Conservation (phyloP, 1,140 invertebrate species). For the Microplitis mediator region DNA sequence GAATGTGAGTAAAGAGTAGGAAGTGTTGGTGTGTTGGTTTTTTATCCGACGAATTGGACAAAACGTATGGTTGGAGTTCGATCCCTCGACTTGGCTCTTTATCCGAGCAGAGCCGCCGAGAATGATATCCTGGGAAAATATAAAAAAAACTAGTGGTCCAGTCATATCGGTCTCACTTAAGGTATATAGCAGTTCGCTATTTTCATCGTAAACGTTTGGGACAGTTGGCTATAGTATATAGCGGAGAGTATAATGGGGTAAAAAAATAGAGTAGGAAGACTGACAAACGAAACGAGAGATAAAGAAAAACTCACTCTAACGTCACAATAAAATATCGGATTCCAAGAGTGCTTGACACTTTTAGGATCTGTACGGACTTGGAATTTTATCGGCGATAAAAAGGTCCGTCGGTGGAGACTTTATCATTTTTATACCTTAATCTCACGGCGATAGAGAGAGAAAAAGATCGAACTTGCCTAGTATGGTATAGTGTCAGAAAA, state of each 20-base stretch:
- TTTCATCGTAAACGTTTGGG: neutral
- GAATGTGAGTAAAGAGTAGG: no score
- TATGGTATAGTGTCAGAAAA: neutral
- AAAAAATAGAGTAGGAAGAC: neutral
- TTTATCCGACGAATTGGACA: neutral
- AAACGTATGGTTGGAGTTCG: neutral
- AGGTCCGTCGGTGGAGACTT: constrained; percentile 15
- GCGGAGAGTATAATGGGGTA: no score
- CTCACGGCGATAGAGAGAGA: constrained; percentile 1
- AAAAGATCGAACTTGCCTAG: neutral
- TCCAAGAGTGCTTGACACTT: constrained; percentile 17
- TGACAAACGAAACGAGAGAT: neutral
- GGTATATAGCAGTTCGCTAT: neutral
- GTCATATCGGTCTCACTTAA: neutral
- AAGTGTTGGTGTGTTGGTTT: no score
- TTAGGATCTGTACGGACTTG: constrained; percentile 12
- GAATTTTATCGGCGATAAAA: constrained; percentile 24
- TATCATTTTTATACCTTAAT: constrained; percentile 25
- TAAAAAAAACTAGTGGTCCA: neutral
- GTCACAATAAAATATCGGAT: constrained; percentile 22
- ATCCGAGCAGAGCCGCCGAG: neutral
- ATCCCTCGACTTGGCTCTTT: neutral
- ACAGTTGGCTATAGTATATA: no score
- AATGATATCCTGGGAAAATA: constrained; percentile 1
- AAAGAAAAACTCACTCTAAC: neutral